A percentile compares a stretch with the other conserved stretches of the same genome.
phyloP scores from a whole-genome alignment of 1,140 invertebrate species.

The Zaprionus kolodkinae region DNA sequence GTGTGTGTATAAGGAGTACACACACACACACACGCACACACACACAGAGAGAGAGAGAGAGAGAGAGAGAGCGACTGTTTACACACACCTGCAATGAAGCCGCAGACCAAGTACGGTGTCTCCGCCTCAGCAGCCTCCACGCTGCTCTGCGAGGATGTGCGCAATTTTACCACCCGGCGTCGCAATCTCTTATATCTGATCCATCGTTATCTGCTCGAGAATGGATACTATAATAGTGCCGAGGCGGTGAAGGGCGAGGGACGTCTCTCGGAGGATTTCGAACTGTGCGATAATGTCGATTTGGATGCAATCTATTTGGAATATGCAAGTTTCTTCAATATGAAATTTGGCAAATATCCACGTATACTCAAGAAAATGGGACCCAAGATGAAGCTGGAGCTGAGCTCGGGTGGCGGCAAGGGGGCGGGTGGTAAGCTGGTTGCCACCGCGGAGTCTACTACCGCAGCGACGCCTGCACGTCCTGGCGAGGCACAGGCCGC shows the following conservation, averaged over 20 bases:
- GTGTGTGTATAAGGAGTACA: not conserved
- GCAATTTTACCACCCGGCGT: constrained; percentile 85
- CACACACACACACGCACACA: not conserved
- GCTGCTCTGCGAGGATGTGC: constrained; percentile 67
- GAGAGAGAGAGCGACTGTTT: too few species aligned
- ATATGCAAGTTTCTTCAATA: constrained; percentile 93
- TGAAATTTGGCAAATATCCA: constrained; percentile 94
- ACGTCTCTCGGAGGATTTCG: constrained; percentile 88
- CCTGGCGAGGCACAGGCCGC: constrained; percentile 37
- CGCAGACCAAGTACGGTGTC: constrained; percentile 67
- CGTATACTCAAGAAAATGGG: constrained; percentile 88
- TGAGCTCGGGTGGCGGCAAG: constrained; percentile 3
- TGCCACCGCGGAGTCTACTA: not conserved
- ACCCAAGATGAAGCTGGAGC: constrained; percentile 69
- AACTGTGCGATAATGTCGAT: constrained; percentile 96
- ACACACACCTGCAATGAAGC: constrained; percentile 45
- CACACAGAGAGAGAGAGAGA: too few species aligned
- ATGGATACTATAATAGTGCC: constrained; percentile 88
- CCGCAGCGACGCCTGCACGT: not conserved
- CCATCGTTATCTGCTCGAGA: constrained; percentile 89
- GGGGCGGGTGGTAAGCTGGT: not conserved
- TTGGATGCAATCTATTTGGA: constrained; percentile 94
- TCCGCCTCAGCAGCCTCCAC: constrained; percentile 55
- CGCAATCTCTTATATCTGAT: constrained; percentile 92
- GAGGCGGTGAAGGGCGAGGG: constrained; percentile 89